phyloP scores from a whole-genome alignment of 2,888 invertebrate genomes.

The Brachylomia viminalis region DNA sequence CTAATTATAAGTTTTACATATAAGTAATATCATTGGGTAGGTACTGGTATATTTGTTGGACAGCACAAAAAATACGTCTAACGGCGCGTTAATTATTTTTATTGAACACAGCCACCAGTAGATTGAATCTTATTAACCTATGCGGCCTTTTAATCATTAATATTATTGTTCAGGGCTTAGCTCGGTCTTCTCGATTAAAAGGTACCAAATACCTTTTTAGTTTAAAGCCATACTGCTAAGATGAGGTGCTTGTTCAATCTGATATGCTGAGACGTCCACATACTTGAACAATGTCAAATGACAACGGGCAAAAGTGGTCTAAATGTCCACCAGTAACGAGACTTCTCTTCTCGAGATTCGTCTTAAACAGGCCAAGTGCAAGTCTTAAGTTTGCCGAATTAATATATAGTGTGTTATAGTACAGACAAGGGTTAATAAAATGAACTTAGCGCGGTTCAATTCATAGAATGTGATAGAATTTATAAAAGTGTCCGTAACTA shows the following conservation, averaged over 20 bases:
- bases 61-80: neutral
- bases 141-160: neutral
- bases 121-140: conserved; percentile 22
- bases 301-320: neutral
- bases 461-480: neutral
- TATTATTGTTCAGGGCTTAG: conserved; percentile 1
- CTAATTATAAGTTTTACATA: neutral
- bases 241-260: neutral
- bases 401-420: neutral
- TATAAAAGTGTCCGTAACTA: neutral
- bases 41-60: neutral
- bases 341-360: neutral
- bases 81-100: neutral
- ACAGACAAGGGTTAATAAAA: no score
- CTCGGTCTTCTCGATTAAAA: conserved; percentile 6
- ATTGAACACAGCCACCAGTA: conserved; percentile 8
- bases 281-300: neutral
- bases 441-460: no score
- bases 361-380: neutral
- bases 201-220: neutral
- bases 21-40: neutral
- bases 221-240: neutral
- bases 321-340: neutral
- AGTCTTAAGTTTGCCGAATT: neutral
- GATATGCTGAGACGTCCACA: neutral